phyloP scores from a whole-genome alignment of 2,888 invertebrate genomes.

The Chloromyia formosa region DNA sequence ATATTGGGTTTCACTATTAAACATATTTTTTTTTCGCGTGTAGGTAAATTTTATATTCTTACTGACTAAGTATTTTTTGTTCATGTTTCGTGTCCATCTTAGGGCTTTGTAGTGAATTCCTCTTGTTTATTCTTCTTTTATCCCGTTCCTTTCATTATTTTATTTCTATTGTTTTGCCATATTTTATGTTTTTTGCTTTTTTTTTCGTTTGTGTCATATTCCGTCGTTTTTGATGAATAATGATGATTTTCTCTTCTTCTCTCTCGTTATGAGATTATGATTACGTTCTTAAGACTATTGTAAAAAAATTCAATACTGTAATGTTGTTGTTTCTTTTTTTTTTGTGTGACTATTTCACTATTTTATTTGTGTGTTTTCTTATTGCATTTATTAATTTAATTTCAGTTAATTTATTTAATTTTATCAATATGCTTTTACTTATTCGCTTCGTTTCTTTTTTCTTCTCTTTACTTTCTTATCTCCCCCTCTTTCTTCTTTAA shows the following conservation, averaged over 20 bases:
- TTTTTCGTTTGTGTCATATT: slow-evolving; percentile 11
- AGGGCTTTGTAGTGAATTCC: slow-evolving; percentile 27
- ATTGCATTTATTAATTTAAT: slow-evolving; percentile 16
- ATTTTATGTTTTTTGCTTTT: slow-evolving; percentile 1
- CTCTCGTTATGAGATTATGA: background rate
- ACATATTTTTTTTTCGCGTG: too few relatives aligned
- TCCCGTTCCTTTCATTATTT: slow-evolving; percentile 1
- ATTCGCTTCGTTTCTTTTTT: slow-evolving; percentile 3
- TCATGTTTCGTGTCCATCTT: slow-evolving; percentile 7
- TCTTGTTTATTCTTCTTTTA: slow-evolving; percentile 7
- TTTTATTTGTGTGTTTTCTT: background rate
- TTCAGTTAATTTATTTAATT: background rate
- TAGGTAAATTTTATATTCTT: slow-evolving; percentile 6
- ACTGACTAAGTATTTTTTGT: slow-evolving; percentile 6
- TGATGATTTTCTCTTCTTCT: too few relatives aligned
- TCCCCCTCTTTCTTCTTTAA: background rate
- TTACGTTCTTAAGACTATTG: slow-evolving; percentile 36
- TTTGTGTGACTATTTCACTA: background rate
- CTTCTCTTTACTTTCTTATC: too few relatives aligned
- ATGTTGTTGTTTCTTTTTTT: slow-evolving; percentile 17
- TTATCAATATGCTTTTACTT: background rate
- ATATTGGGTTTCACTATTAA: slow-evolving; percentile 39
- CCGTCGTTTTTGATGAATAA: too few relatives aligned
- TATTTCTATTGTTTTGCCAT: slow-evolving; percentile 13
- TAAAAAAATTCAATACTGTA: slow-evolving; percentile 48